phyloP scores from a whole-genome alignment of 2,888 invertebrate species.

The Penaeus monodon region DNA sequence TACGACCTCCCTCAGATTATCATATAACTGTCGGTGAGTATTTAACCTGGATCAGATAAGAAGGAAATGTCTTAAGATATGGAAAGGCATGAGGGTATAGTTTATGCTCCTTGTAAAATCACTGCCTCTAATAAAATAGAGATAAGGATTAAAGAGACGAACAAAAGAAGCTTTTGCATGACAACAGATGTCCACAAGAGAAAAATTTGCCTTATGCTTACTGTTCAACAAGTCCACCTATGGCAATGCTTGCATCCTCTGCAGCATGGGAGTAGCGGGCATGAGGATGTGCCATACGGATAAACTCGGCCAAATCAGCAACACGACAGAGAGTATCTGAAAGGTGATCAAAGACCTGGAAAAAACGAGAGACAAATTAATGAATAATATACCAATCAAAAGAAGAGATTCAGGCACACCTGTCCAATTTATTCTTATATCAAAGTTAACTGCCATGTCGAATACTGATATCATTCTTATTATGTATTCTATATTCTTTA shows the following conservation, averaged over 20 bases:
- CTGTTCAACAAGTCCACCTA: constrained; percentile 95
- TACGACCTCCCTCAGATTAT: constrained; percentile 80
- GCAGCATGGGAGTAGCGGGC: constrained; percentile 83
- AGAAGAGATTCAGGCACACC: too few relatives aligned
- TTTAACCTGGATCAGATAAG: constrained; percentile 79
- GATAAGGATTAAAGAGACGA: too few relatives aligned
- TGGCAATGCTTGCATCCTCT: constrained; percentile 87
- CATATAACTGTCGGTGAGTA: constrained; percentile 87
- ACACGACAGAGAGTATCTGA: constrained; percentile 95
- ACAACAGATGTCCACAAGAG: not conserved
- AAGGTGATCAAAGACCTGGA: constrained; percentile 92
- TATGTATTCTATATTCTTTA: too few relatives aligned
- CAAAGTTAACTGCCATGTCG: too few relatives aligned
- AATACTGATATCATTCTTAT: too few relatives aligned
- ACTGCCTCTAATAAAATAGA: too few relatives aligned
- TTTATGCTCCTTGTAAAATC: too few relatives aligned
- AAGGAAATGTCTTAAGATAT: not conserved
- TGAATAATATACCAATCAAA: not conserved
- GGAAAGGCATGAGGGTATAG: not conserved
- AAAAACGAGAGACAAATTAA: not conserved
- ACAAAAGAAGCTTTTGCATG: not conserved
- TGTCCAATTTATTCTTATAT: too few relatives aligned
- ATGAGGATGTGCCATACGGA: constrained; percentile 91
- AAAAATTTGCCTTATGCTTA: constrained; percentile 70
- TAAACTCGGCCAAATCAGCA: constrained; percentile 96